Base-by-base conservation (phyloP, 2,797 vertebrate genomes). In the Centroberyx gerrardi region DNA sequence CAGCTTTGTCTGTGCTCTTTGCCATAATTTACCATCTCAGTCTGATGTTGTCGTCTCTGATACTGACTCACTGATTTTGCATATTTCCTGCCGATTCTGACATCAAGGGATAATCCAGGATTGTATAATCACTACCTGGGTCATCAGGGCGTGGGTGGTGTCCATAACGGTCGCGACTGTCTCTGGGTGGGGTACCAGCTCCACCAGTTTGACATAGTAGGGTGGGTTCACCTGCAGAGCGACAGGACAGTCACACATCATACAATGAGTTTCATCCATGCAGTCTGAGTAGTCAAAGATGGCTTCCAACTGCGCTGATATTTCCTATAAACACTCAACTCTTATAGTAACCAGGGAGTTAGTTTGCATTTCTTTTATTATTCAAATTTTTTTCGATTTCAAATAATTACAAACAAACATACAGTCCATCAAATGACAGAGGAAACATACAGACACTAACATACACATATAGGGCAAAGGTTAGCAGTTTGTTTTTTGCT, bases 101-200 rank as follows among this genome's bases (percentile, higher is more conserved):
- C 1, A 48, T 14, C 44, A 17, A 48, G 44, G 14, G 4, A 9
- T 5, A 51, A 7, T 2, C 7, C 1, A 2, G 15, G 6, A 51
- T 51, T 29, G 8, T 8, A 4, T 0, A 1, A 13, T 8, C 3
- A 36, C 74, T 78, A 93, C 92, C 91, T 93, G 94, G 74, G 85
- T 96, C 98, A 99, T 98, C 71, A 99, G 86, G 55, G 91, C 67
- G 0, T 96, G 92, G 5, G 96, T 94, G 83, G 77, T 84, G 68
- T 98, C 96, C 93, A 96, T 82, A 0, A 96, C 96, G 1, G 72
- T 70, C 0, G 92, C 61, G 46, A 92, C 81, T 0, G 97, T 99
- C 87, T 98, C 95, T 1, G 97, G 96, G 92, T 99, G 98, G 78
- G 98, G 98, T 49, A 99, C 96, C 91, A 99, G 94, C 94, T 99